Base-by-base conservation (phyloP, 2,888 invertebrate species). In the Cloeon dipterum region DNA sequence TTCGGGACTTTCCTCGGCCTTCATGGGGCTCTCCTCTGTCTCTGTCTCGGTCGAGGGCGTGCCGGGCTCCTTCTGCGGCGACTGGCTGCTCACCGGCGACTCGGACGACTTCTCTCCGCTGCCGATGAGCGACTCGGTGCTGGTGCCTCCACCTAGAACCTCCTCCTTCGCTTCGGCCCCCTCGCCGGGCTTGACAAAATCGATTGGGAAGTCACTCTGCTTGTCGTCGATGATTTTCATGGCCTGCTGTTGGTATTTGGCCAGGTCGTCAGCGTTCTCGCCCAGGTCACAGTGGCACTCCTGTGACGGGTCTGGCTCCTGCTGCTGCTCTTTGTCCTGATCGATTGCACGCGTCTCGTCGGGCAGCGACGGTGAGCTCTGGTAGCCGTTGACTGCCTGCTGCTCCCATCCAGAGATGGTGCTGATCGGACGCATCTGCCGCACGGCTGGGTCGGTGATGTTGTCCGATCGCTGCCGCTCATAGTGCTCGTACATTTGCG, bases 401-500 rank as follows among this genome's bases (percentile, higher is more conserved):
- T 78, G 71, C 53, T 86, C 85, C 83, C 85, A 85, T 38, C 93
- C 93, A 1, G 89, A 91, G 49, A 93, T 93, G 34, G 93, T 94
- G 54, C 88, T 89, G 45, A 93, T 89, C 14, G 93, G 93, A 32
- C 85, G 70, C 48, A 88, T 85, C 52, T 85, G 85, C 14, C 91
- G 63, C 45, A 91, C 68, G n/a, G 82, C 76, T 0, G 91, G 91
- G 60, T 93, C 93, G 0, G 89, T 86, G 48, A 93, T 85, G 56
- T 91, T 86, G 57, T 93, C 91, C 1, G 88, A 82, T 39, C 91
- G 68, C 46, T 91, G 81, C 38, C 86, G 71, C 52, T 93, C 91
- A 53, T 93, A 94, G 52, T 86, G 86, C 52, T 88, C 88, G 54
- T 89, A 89, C 86, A 93, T 89, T 61, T 91, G 88, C 21, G 91